Base-by-base conservation (phyloP, 1,140 invertebrate species). In the Papilio xuthus region DNA sequence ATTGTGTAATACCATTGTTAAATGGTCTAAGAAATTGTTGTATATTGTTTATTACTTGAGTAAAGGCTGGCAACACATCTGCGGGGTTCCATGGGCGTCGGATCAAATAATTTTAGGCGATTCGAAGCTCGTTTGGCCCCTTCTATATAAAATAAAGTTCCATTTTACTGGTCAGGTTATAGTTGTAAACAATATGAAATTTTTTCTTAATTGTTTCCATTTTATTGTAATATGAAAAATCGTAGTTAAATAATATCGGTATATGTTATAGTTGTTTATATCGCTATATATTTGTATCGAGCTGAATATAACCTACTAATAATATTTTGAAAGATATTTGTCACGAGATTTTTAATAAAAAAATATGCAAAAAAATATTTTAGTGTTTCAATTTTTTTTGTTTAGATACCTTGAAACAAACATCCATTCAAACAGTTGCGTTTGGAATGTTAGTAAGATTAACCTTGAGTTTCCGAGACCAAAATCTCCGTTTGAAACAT, bases 231-330 rank as follows among this genome's bases (percentile, higher is more conserved):
- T 26, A 6, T 28, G 28, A 15, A 67, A 32, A 2, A 67, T 28
- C 26, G 23, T 60, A 23, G 56, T 60, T 60, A 26, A 60, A 60
- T 23, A 60, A 26, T 10, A 60, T 10, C 56, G 9, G 26, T 12
- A 60, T 60, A 20, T 53, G 18, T 53, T 53, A 18, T 18, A 23
- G 53, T 56, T 56, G 20, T 56, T 56, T 56, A 23, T 56, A 56
- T 23, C n/a, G 56, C 23, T 60, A 26, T 60, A 60, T 60, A 60
- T 60, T 60, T 60, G 56, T 60, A 60, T 60, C 56, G 56, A 28
- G 23, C 20, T 60, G 7, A 12, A 13, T 60, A 26, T 56, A 56
- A 0, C 10, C 8, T 47, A 13, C 26, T 60, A 60, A 60, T 8
- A 23, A 60, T 60, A 60, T 60, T 26, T 26, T 60, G 20, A 60